A percentile compares a stretch with the other conserved stretches of the same genome.
Conservation (phyloP, 2,113 vertebrate genomes). For the Onychostoma macrolepis region DNA sequence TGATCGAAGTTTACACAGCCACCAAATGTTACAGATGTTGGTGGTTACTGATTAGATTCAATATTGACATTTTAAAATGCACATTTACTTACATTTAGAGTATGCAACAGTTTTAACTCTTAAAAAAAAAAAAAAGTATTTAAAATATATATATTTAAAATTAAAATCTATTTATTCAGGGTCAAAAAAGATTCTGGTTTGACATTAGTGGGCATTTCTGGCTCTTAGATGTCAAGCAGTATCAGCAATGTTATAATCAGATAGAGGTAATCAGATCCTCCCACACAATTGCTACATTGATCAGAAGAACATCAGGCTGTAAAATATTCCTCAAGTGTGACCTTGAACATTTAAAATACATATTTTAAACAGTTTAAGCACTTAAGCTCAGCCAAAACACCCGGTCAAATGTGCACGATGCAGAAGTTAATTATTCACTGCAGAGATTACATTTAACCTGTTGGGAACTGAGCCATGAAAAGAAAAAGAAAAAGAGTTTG, state of each 20-base stretch:
- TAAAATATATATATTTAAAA: background rate
- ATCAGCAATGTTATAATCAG: background rate
- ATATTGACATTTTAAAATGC: background rate
- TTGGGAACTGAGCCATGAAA: background rate
- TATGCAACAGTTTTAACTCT: background rate
- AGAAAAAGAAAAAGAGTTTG: conserved; percentile 1
- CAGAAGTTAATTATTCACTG: conserved; percentile 3
- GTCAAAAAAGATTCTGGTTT: background rate
- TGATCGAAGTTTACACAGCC: conserved; percentile 27
- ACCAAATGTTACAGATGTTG: background rate
- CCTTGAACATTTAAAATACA: background rate
- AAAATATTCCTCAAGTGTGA: background rate
- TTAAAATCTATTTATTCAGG: background rate
- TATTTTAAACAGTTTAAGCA: background rate
- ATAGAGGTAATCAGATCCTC: background rate
- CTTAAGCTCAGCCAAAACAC: background rate
- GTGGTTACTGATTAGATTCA: background rate
- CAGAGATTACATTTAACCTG: background rate
- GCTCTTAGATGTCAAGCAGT: background rate
- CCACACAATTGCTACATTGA: background rate
- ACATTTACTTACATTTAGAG: background rate
- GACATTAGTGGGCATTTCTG: background rate
- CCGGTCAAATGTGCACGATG: background rate
- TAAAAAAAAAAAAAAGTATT: background rate
- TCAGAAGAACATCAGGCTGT: background rate